phyloP scores from a whole-genome alignment of 2,888 invertebrate genomes.

The Metopia argyrocephala region DNA sequence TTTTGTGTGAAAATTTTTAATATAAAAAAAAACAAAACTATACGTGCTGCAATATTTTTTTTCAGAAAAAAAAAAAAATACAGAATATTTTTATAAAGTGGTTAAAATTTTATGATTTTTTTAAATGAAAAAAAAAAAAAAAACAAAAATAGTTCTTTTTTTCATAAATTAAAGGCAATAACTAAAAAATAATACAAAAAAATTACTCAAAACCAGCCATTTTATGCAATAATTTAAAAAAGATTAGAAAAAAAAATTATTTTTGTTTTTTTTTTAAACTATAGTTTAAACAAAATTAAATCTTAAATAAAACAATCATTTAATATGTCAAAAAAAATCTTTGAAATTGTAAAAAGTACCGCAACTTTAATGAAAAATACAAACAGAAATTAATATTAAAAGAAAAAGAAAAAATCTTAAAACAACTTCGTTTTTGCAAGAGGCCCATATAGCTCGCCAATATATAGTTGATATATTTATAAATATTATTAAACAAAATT shows the following conservation, averaged over 20 bases:
- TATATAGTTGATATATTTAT: slow-evolving; percentile 71
- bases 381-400: slow-evolving; percentile 68
- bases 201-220: slow-evolving; percentile 60
- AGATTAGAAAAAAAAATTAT: slow-evolving; percentile 40
- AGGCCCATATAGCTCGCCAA: slow-evolving; percentile 80
- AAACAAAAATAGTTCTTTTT: slow-evolving; percentile 62
- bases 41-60: slow-evolving; percentile 63
- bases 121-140: slow-evolving; percentile 60
- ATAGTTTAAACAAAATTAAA: slow-evolving; percentile 53
- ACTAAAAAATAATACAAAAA: slow-evolving; percentile 57
- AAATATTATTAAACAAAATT: slow-evolving; percentile 57
- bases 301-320: slow-evolving; percentile 57
- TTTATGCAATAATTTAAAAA: slow-evolving; percentile 57
- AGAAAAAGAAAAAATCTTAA: slow-evolving; percentile 68
- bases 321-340: slow-evolving; percentile 49
- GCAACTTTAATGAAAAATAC: slow-evolving; percentile 63
- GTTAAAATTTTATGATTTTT: slow-evolving; percentile 65
- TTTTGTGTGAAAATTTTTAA: slow-evolving; percentile 33
- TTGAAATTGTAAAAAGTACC: slow-evolving; percentile 66
- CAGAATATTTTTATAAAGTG: slow-evolving; percentile 53
- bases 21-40: slow-evolving; percentile 44
- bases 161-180: slow-evolving; percentile 66
- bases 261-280: slow-evolving; percentile 64
- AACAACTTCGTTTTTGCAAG: slow-evolving; percentile 80
- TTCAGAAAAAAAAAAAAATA: slow-evolving; percentile 39